Conservation (phyloP, 2,888 invertebrate species). For the Dexiosoma caninum region DNA sequence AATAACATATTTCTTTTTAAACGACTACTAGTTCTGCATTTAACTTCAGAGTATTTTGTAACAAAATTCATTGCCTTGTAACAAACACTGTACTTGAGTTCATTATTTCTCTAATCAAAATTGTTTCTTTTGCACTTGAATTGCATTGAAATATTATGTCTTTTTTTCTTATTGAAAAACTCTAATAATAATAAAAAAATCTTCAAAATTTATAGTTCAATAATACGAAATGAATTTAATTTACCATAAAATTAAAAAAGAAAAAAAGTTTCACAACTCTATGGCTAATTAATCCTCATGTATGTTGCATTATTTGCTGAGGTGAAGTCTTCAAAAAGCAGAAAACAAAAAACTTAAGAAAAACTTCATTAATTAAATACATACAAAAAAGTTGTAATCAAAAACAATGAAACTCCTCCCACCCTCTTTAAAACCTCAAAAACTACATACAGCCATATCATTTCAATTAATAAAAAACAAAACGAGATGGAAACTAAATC, state of each 20-base stretch:
- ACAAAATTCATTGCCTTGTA: not conserved
- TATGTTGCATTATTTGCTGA: not conserved
- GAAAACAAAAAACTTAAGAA: not conserved
- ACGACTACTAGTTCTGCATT: no score
- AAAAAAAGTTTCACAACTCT: conserved; percentile 35
- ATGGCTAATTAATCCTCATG: conserved; percentile 46
- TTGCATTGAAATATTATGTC: not conserved
- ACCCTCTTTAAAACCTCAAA: not conserved
- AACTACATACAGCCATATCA: not conserved
- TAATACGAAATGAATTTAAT: conserved; percentile 25
- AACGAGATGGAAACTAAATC: not conserved
- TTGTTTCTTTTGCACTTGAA: not conserved
- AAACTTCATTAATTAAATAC: conserved; percentile 2
- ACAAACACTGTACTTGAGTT: not conserved
- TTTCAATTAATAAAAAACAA: conserved; percentile 7
- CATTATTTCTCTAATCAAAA: not conserved
- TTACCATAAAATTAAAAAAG: conserved; percentile 36
- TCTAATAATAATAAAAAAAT: not conserved
- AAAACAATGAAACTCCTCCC: not conserved
- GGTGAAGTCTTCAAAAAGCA: conserved; percentile 28
- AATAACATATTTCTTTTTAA: no score
- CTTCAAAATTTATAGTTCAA: not conserved
- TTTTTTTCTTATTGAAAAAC: not conserved
- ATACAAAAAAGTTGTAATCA: not conserved
- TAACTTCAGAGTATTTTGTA: no score